Base-by-base conservation (phyloP, 2,797 vertebrate genomes). In the Rhabdomys pumilio region DNA sequence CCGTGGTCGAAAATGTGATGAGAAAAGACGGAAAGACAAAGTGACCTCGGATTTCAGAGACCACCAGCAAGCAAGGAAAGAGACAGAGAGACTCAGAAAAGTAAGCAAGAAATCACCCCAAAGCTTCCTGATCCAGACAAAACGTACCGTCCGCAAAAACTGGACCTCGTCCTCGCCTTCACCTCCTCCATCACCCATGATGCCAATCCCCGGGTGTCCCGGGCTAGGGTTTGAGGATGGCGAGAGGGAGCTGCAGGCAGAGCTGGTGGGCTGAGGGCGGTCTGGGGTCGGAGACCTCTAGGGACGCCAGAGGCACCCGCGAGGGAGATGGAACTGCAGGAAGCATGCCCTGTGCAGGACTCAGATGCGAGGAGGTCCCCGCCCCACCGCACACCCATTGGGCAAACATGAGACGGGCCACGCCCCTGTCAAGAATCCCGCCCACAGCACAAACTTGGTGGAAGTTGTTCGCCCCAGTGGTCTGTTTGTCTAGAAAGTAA, bases 91-190 rank as follows among this genome's bases (percentile, higher is more conserved):
- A 69, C 53, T 89, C 59, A 67, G 83, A 65, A 83, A 88, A 47
- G 55, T 50, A 17, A 83, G 79, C 7, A 1, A 91, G 59, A 89
- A 83, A 57, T 12, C 17, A 7, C 61, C 83, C 87, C 89, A 12
- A 41, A 89, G 41, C 77, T 84, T 65, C 90, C 61, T 19, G 50
- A 79, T 15, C 11, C 93, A 73, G 84, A 79, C 69, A 73, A 93
- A 67, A 99, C 99, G 99, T 98, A 99, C 99, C 98, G 99, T 99
- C 97, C 99, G 98, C 97, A 99, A 98, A 98, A 99, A 99, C 98
- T 99, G 99, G 93, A 99, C 99, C 97, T 99, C 99, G 97, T 99
- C 99, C 96, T 99, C 99, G 95, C 99, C 99, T 97, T 99, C 99
- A 97, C 98, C 99, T 97, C 99, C 99, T 97, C 99, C 99, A 97